phyloP scores from a whole-genome alignment of 1,140 invertebrate genomes.

The Drosophila sproati region DNA sequence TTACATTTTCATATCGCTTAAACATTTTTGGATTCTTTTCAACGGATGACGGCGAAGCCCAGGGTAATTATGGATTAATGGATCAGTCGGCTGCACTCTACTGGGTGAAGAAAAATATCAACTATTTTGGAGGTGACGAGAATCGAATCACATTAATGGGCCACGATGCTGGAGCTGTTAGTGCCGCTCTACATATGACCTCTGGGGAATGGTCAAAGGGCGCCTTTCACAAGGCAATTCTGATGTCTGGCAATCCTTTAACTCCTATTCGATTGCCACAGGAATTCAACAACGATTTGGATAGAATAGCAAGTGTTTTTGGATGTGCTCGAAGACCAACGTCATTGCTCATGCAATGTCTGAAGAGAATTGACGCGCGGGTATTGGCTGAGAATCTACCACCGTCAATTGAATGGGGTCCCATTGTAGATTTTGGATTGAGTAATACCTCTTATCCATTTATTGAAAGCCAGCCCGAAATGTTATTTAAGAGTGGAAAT shows the following conservation, averaged over 20 bases:
- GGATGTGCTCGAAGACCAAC: slow-evolving; percentile 88
- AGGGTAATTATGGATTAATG: slow-evolving; percentile 96
- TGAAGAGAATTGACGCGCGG: slow-evolving; percentile 87
- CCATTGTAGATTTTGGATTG: slow-evolving; percentile 89
- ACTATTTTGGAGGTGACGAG: slow-evolving; percentile 93
- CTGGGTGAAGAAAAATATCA: slow-evolving; percentile 95
- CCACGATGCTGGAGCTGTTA: slow-evolving; percentile 91
- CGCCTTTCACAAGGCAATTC: slow-evolving; percentile 88
- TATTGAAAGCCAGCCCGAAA: slow-evolving; percentile 87
- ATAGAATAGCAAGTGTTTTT: slow-evolving; percentile 88
- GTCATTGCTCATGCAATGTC: slow-evolving; percentile 88
- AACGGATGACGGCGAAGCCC: slow-evolving; percentile 91
- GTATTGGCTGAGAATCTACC: slow-evolving; percentile 87
- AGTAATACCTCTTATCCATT: slow-evolving; percentile 89
- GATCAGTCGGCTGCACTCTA: slow-evolving; percentile 95
- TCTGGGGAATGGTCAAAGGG: slow-evolving; percentile 87
- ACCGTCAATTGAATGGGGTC: slow-evolving; percentile 89
- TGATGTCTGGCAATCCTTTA: slow-evolving; percentile 91
- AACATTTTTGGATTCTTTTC: slow-evolving; percentile 97
- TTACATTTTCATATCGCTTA: slow-evolving; percentile 91
- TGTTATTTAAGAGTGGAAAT: slow-evolving; percentile 86
- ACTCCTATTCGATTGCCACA: slow-evolving; percentile 86
- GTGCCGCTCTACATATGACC: slow-evolving; percentile 89
- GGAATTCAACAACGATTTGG: slow-evolving; percentile 86
- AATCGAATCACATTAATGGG: slow-evolving; percentile 95